These are phyloP conservation scores for Aromia moschata DNA, from an alignment of 2,888 invertebrate species.

Conservation along the genomic window DNA sequence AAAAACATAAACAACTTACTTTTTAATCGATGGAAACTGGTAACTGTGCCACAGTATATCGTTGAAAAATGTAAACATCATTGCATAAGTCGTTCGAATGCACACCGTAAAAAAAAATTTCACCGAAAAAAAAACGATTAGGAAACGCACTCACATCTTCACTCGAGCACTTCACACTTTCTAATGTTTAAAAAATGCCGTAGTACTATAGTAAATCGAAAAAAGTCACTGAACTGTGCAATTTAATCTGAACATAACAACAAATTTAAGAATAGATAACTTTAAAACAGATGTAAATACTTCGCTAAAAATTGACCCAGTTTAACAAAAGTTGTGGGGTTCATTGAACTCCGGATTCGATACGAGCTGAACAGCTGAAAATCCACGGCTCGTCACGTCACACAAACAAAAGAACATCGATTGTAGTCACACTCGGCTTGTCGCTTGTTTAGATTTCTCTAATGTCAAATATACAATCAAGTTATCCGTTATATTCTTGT, in stretches of 20 bases:
- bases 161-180: constrained; percentile 25
- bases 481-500: constrained; percentile 27
- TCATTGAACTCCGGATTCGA: constrained; percentile 42
- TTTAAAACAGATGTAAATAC: constrained; percentile 48
- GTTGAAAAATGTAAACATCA: constrained; percentile 31
- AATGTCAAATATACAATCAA: constrained; percentile 33
- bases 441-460: constrained; percentile 37
- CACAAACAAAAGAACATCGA: constrained; percentile 31
- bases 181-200: constrained; percentile 27
- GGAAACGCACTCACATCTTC: constrained; percentile 13
- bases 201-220: constrained; percentile 17
- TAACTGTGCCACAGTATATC: constrained; percentile 27
- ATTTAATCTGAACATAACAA: constrained; percentile 39
- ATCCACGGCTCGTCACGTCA: constrained; percentile 32
- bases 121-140: constrained; percentile 1
- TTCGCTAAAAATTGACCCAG: constrained; percentile 51
- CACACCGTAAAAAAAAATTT: constrained; percentile 5
- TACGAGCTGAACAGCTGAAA: constrained; percentile 42
- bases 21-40: constrained; percentile 26
- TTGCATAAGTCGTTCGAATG: constrained; percentile 8
- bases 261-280: constrained; percentile 43
- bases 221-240: constrained; percentile 46
- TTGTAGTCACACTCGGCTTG: constrained; percentile 27
- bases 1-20: constrained; percentile 23
- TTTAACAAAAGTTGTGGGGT: constrained; percentile 43